A percentile compares a stretch with the other conserved stretches of the same genome.
These are phyloP conservation scores for Galaxea fascicularis DNA, from an alignment of 92 coral and sea anemone genomes.

Conservation along the genomic window DNA sequence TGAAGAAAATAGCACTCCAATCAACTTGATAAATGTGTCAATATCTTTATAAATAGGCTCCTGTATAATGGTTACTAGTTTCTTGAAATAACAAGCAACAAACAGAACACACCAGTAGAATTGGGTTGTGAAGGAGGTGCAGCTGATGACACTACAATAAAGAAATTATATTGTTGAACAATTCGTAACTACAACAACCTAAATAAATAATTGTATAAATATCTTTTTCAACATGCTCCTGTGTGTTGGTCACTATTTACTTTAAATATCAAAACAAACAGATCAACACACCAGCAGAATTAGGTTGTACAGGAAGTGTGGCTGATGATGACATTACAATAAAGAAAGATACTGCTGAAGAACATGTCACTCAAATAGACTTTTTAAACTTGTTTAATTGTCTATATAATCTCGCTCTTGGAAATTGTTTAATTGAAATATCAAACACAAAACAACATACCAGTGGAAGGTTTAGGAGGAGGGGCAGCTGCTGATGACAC, in stretches of 20 bases:
- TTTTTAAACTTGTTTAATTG: background rate
- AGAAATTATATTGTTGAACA: too few relatives aligned
- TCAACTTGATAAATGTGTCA: too few relatives aligned
- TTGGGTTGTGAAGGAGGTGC: too few relatives aligned
- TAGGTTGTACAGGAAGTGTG: background rate
- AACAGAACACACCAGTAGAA: too few relatives aligned
- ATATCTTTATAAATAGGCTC: too few relatives aligned
- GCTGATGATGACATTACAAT: too few relatives aligned
- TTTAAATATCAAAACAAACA: background rate
- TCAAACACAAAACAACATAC: background rate
- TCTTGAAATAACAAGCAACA: too few relatives aligned
- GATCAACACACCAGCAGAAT: background rate
- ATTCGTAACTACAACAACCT: background rate
- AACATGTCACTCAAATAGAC: background rate
- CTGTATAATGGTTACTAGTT: too few relatives aligned
- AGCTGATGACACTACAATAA: too few relatives aligned
- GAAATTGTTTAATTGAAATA: conserved; percentile 2
- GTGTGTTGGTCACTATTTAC: too few relatives aligned
- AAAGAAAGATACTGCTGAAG: background rate
- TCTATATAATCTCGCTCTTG: background rate
- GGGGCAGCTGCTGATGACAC: background rate
- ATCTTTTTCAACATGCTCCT: background rate
- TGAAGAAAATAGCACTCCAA: background rate
- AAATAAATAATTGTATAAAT: background rate
- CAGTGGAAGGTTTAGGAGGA: background rate